Percentiles rank a stretch among this genome's conserved stretches.
These are phyloP conservation scores for Blennius ocellaris DNA, from an alignment of 2,113 vertebrate species.

Conservation along the genomic window DNA sequence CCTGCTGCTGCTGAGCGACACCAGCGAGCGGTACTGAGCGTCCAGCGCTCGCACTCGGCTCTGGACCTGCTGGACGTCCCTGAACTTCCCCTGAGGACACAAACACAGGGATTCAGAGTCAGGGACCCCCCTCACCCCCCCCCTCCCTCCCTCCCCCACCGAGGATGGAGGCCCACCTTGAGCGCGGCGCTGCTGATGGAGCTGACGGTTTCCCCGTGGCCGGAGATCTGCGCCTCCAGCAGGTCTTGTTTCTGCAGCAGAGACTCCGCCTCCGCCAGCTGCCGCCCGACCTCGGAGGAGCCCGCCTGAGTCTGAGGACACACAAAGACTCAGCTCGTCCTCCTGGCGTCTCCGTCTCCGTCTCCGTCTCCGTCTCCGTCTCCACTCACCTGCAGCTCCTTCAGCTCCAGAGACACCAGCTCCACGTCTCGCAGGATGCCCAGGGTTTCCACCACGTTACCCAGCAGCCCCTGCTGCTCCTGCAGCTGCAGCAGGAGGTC, in stretches of 20 bases:
- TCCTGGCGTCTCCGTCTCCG: too few species aligned
- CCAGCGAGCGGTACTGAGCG: slow-evolving; percentile 83
- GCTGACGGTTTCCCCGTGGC: slow-evolving; percentile 82
- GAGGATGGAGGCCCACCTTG: slow-evolving; percentile 35
- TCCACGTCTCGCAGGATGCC: slow-evolving; percentile 84
- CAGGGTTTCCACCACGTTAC: slow-evolving; percentile 76
- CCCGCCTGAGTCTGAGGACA: slow-evolving; percentile 78
- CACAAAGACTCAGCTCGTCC: too few species aligned
- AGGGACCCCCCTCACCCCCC: too few species aligned
- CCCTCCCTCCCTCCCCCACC: too few species aligned
- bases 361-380: too few species aligned
- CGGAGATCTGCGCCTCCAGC: slow-evolving; percentile 85
- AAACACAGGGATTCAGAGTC: neutral
- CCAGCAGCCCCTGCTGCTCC: slow-evolving; percentile 74
- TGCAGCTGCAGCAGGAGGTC: slow-evolving; percentile 84
- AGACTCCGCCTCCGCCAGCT: slow-evolving; percentile 85
- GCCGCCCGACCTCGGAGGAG: slow-evolving; percentile 84
- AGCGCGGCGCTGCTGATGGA: slow-evolving; percentile 75
- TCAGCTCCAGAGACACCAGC: slow-evolving; percentile 84
- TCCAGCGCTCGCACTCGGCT: slow-evolving; percentile 83
- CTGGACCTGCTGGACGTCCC: slow-evolving; percentile 76
- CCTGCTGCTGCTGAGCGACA: slow-evolving; percentile 86
- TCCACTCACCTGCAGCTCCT: slow-evolving; percentile 89
- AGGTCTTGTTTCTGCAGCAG: slow-evolving; percentile 90
- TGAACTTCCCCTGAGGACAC: slow-evolving; percentile 59